Percentiles rank a stretch among this genome's conserved stretches.
phyloP scores from a whole-genome alignment of 2,113 vertebrate genomes.

The Bufo gargarizans region DNA sequence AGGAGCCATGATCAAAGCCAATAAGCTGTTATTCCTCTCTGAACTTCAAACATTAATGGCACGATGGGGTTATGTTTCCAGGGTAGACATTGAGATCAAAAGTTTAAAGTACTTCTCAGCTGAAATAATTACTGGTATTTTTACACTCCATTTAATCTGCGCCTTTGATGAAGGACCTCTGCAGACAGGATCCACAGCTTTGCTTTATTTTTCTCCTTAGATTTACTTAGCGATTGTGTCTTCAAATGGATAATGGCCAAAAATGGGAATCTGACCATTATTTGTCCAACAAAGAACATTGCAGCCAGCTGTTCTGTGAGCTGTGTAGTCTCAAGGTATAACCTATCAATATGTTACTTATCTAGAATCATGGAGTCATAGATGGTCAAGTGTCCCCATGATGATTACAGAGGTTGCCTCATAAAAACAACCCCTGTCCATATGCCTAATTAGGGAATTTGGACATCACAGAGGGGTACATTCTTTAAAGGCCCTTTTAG shows the following conservation, averaged over 20 bases:
- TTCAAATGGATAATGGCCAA: neutral
- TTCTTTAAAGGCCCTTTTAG: too few species aligned
- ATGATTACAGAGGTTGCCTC: too few species aligned
- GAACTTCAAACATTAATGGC: constrained; percentile 78
- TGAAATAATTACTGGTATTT: constrained; percentile 42
- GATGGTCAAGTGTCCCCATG: too few species aligned
- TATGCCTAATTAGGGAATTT: too few species aligned
- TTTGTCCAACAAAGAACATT: neutral
- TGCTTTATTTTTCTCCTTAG: neutral
- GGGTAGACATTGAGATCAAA: neutral
- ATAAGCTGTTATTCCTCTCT: constrained; percentile 63
- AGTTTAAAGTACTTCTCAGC: constrained; percentile 28
- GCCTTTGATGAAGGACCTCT: constrained; percentile 34
- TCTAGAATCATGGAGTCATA: neutral
- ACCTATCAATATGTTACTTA: neutral
- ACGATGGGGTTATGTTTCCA: constrained; percentile 73
- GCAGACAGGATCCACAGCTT: neutral
- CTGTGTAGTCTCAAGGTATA: neutral
- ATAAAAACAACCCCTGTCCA: too few species aligned
- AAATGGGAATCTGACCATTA: neutral
- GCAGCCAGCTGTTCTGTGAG: neutral
- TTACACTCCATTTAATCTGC: constrained; percentile 37
- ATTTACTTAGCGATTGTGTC: constrained; percentile 14
- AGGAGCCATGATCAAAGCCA: constrained; percentile 75
- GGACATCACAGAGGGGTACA: too few species aligned